A percentile compares a stretch with the other conserved stretches of the same genome.
These are phyloP conservation scores for Phrynosoma blainvillii DNA, from an alignment of 2,113 vertebrate genomes.

Conservation along the genomic window DNA sequence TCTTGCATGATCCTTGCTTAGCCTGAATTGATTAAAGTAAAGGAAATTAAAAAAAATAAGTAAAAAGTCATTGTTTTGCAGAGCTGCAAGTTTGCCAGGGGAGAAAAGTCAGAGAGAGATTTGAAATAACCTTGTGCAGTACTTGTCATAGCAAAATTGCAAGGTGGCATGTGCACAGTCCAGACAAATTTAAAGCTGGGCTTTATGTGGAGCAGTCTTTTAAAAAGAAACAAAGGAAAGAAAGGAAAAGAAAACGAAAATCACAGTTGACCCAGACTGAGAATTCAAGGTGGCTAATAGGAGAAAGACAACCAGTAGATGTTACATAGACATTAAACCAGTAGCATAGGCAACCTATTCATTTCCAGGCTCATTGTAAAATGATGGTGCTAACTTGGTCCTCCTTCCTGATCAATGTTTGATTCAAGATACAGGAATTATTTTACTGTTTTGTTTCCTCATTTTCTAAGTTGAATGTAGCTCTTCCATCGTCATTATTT, in stretches of 20 bases:
- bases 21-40: constrained; percentile 34
- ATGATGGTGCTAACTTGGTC: background rate
- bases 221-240: background rate
- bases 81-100: constrained; percentile 31
- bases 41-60: constrained; percentile 36
- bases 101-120: constrained; percentile 42
- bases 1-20: constrained; percentile 31
- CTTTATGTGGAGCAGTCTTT: background rate
- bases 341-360: background rate
- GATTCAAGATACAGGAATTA: no score
- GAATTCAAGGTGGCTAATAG: background rate
- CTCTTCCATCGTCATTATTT: no score
- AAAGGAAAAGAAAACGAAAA: background rate
- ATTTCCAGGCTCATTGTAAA: background rate
- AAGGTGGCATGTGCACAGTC: constrained; percentile 48
- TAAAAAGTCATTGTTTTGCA: constrained; percentile 10
- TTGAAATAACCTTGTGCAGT: constrained; percentile 50
- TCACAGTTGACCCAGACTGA: background rate
- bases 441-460: no score
- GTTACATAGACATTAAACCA: background rate
- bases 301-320: background rate
- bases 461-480: no score
- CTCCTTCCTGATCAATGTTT: no score
- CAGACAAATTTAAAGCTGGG: background rate
- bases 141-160: constrained; percentile 59